Evolutionary conservation across 2,113 vertebrate species (phyloP).

Genomic region (Anoplopoma fimbria): DNA sequence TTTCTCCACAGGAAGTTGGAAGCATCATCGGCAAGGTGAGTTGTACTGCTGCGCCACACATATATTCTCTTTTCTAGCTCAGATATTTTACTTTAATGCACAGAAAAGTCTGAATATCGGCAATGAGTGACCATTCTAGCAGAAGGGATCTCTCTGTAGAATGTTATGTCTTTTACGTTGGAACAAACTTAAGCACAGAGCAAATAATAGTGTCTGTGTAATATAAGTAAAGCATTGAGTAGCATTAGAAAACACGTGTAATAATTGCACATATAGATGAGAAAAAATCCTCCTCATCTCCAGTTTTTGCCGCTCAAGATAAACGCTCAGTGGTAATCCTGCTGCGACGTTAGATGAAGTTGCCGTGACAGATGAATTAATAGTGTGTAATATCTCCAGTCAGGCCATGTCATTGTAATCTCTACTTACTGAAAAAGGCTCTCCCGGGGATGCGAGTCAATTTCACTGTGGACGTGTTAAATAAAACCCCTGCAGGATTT

Average conservation of each 20-base stretch:
- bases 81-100: background rate
- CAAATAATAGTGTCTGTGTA: background rate
- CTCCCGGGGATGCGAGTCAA: slow-evolving; percentile 25
- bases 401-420: slow-evolving; percentile 27
- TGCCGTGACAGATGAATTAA: slow-evolving; percentile 46
- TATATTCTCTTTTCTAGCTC: background rate
- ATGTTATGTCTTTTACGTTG: background rate
- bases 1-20: slow-evolving; percentile 81
- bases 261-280: background rate
- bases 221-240: too few species aligned
- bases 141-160: background rate
- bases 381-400: slow-evolving; percentile 25
- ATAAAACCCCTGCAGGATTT: slow-evolving; percentile 31
- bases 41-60: background rate
- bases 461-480: slow-evolving; percentile 43
- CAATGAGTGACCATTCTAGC: background rate
- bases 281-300: slow-evolving; percentile 7
- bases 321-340: slow-evolving; percentile 15
- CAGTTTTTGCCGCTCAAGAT: slow-evolving; percentile 7
- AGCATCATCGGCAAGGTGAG: slow-evolving; percentile 87
- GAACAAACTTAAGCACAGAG: background rate
- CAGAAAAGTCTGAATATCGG: background rate
- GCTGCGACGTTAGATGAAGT: background rate
- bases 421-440: slow-evolving; percentile 26
- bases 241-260: background rate